phyloP scores from a whole-genome alignment of 1,140 invertebrate species.

The Coelopa frigida region DNA sequence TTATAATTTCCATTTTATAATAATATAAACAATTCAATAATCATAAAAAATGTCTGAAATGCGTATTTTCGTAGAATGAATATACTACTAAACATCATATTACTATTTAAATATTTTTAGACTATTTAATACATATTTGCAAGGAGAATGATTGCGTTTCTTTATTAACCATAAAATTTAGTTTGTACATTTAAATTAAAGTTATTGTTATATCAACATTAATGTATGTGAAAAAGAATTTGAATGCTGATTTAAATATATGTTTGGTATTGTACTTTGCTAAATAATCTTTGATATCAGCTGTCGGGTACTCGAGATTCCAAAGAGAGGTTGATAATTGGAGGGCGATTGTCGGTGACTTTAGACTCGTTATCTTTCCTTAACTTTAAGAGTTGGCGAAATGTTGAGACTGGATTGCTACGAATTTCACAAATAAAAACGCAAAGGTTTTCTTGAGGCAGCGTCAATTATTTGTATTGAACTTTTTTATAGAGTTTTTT shows the following conservation, averaged over 20 bases:
- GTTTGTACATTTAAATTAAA: conserved; percentile 6
- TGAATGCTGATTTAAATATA: neutral
- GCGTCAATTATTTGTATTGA: too few relatives aligned
- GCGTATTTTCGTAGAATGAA: neutral
- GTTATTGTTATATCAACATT: neutral
- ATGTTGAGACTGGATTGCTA: too few relatives aligned
- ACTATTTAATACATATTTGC: neutral
- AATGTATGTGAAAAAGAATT: neutral
- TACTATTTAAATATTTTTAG: neutral
- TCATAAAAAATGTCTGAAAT: neutral
- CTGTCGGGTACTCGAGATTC: too few relatives aligned
- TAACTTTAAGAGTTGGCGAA: too few relatives aligned
- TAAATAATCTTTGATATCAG: conserved; percentile 6
- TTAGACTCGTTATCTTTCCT: too few relatives aligned
- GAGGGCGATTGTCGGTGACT: too few relatives aligned
- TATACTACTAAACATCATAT: neutral
- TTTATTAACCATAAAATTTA: neutral
- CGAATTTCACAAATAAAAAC: too few relatives aligned
- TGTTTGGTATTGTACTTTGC: conserved; percentile 10
- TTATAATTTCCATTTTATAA: neutral
- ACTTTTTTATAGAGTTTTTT: too few relatives aligned
- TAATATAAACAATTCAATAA: neutral
- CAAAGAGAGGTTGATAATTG: too few relatives aligned
- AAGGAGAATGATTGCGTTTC: neutral
- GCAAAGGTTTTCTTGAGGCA: too few relatives aligned